Evolutionary conservation across 2,888 invertebrate genomes (phyloP).

Genomic region (Omphaloscelis lunosa): DNA sequence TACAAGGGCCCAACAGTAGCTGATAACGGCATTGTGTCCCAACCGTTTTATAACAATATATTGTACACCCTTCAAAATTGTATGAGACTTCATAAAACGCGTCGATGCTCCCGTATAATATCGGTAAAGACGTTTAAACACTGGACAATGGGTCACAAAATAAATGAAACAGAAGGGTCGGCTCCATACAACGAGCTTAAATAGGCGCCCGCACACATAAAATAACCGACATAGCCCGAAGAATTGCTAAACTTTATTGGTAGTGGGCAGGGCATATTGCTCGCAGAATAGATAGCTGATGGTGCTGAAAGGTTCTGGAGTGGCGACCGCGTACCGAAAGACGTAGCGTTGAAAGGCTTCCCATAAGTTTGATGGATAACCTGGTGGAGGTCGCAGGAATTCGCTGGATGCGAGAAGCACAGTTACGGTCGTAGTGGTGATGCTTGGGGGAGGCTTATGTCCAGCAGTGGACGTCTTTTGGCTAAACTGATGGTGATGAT

Average conservation of each 20-base stretch:
- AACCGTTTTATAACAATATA: slow-evolving; percentile 36
- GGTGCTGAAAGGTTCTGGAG: too few species aligned
- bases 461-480: too few species aligned
- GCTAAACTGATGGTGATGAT: too few species aligned
- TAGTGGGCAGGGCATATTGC: neutral
- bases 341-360: too few species aligned
- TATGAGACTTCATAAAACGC: slow-evolving; percentile 35
- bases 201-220: neutral
- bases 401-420: too few species aligned
- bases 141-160: slow-evolving; percentile 22
- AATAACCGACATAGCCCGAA: neutral
- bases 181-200: neutral
- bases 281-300: too few species aligned
- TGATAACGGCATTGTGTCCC: slow-evolving; percentile 32
- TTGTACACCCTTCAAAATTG: slow-evolving; percentile 27
- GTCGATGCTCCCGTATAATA: slow-evolving; percentile 40
- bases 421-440: too few species aligned
- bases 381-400: too few species aligned
- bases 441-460: too few species aligned
- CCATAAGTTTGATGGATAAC: too few species aligned
- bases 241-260: neutral
- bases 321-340: too few species aligned
- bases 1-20: slow-evolving; percentile 5
- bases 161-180: neutral
- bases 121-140: slow-evolving; percentile 26